Evolutionary conservation across 35 echinoderm and acorn worm species (phyloP), one percentile per base, ranked within the genome.

Genomic region (Apostichopus japonicus): DNA sequence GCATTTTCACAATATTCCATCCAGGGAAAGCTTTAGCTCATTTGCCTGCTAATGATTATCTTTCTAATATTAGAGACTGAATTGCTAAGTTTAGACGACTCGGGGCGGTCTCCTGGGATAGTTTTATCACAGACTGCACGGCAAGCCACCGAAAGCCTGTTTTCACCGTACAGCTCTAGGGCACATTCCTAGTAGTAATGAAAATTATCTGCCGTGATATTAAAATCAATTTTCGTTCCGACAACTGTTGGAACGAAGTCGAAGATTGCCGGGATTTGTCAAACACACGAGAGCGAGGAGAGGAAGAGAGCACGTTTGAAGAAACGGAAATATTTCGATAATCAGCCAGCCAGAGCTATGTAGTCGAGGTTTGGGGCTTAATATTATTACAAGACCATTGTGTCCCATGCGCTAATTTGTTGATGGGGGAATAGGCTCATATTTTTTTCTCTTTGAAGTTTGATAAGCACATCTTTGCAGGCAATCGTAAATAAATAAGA

Each of bases 191-290:
- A 84, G 10, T 59, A 58, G 81, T 84, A 84, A 84, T 84, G 81
- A 84, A 84, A 84, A 84, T 44, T 84, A 84, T 84, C 81, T 57
- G 53, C 53, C 81, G 54, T 84, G 81, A 84, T 84, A 84, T 84
- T 84, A 84, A 84, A 84, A 84, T 84, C 81, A 84, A 84, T 84
- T 84, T 84, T 62, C 17, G n/a, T 75, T 57, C 81, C 81, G 81
- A 84, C 81, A 84, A 84, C 81, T 84, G 81, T 84, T 84, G 54
- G 81, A 84, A 84, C 81, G 57, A 6, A 0, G 17, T 19, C 33
- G 33, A 44, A 75, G 71, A 75, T 75, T 75, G 71, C 71, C 71
- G n/a, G 71, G 71, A 75, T 75, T 75, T 6, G 17, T 23, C 71
- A 19, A 61, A 13, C 11, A 75, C 22, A 67, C 63, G 63, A 21